Conservation (phyloP, 2,888 invertebrate genomes). For the Drosophila melanosoma region DNA sequence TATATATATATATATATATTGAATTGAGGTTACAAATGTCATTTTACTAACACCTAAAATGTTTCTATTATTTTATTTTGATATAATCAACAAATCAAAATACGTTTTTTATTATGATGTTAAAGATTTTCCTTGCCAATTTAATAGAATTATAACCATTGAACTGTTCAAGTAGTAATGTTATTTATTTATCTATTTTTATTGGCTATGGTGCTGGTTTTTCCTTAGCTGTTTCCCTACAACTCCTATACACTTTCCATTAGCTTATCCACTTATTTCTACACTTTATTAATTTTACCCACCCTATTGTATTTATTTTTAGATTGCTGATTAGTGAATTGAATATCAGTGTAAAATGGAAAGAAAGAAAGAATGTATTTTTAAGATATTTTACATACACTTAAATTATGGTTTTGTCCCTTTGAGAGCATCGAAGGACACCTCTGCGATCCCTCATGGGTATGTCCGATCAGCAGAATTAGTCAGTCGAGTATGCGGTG, state of each 20-base stretch:
- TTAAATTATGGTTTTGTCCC: background rate
- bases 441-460: background rate
- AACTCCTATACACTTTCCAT: background rate
- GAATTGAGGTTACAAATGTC: background rate
- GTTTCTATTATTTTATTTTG: background rate
- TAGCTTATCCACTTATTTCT: background rate
- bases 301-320: background rate
- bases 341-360: background rate
- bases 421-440: background rate
- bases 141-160: background rate
- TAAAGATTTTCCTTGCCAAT: background rate
- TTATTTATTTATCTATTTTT: background rate
- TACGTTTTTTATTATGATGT: background rate
- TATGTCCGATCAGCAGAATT: background rate
- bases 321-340: background rate
- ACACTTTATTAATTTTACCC: background rate
- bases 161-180: background rate
- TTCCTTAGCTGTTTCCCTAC: background rate
- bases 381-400: background rate
- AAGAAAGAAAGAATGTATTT: accelerated
- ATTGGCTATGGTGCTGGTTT: background rate
- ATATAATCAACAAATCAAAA: background rate
- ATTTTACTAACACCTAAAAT: background rate
- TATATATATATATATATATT: background rate
- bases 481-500: background rate